phyloP scores from a whole-genome alignment of 2,888 invertebrate species.

The Tachystola acroxantha region DNA sequence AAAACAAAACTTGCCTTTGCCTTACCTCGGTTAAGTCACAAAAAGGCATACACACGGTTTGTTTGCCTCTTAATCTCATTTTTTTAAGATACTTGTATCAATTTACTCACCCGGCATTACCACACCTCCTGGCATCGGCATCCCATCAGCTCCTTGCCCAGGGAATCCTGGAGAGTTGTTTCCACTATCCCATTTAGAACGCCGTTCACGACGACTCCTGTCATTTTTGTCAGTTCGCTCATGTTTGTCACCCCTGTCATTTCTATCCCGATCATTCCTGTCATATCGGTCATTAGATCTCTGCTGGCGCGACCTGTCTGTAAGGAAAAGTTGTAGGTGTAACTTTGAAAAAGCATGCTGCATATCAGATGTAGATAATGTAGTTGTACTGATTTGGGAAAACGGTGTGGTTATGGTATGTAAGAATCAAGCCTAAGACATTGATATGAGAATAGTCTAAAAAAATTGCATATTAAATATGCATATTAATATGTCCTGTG shows the following conservation, averaged over 20 bases:
- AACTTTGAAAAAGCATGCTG: neutral
- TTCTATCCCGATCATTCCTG: conserved; percentile 14
- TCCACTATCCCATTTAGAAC: conserved; percentile 32
- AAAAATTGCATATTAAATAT: too few relatives aligned
- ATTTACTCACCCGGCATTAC: conserved; percentile 39
- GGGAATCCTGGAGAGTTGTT: conserved; percentile 4
- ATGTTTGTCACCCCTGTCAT: conserved; percentile 16
- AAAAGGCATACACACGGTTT: too few relatives aligned
- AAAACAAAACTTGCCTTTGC: too few relatives aligned
- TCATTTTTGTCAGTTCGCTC: conserved; percentile 19
- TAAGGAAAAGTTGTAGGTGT: neutral
- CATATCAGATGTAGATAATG: too few relatives aligned
- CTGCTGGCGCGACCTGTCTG: conserved; percentile 21
- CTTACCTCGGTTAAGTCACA: too few relatives aligned
- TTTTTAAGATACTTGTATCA: too few relatives aligned
- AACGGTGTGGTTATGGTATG: too few relatives aligned
- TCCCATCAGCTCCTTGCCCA: neutral
- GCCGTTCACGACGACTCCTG: conserved; percentile 22
- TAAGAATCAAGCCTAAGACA: too few relatives aligned
- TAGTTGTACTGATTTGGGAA: too few relatives aligned
- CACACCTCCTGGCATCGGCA: conserved; percentile 17
- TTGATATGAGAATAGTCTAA: too few relatives aligned
- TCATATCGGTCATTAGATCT: conserved; percentile 25
- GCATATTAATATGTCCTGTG: too few relatives aligned
- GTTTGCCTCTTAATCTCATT: too few relatives aligned